Percentiles rank a stretch among this genome's conserved stretches.
Evolutionary conservation across 2,113 vertebrate genomes (phyloP).

Genomic region (Thermophis baileyi): DNA sequence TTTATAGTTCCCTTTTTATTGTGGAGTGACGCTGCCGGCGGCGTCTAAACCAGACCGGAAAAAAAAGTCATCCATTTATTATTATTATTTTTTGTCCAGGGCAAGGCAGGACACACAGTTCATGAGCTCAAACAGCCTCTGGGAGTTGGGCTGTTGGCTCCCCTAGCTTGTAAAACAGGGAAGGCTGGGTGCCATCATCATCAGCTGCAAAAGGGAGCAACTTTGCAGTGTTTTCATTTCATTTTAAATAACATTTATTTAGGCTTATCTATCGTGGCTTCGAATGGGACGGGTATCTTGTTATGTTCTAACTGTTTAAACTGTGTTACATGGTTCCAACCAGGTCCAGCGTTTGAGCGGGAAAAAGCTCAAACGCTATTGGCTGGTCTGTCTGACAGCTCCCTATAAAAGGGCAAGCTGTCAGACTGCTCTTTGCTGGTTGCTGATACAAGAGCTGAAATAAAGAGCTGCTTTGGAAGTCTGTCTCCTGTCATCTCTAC

Average conservation of each 20-base stretch:
- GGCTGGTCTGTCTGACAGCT: no score
- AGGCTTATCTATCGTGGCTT: not conserved
- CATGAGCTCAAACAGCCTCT: not conserved
- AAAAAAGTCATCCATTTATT: not conserved
- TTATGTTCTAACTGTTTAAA: no score
- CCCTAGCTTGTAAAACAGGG: not conserved
- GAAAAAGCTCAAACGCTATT: no score
- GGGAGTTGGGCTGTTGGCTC: not conserved
- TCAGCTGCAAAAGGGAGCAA: no score
- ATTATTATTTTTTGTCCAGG: not conserved
- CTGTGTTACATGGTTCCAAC: no score
- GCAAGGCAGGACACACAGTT: not conserved
- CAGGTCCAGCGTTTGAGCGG: no score
- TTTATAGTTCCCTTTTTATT: constrained; percentile 42
- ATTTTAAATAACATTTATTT: not conserved
- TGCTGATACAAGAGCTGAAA: no score
- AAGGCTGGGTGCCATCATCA: not conserved
- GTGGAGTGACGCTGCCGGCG: not conserved
- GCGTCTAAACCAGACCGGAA: not conserved
- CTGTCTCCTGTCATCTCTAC: no score
- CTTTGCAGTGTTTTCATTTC: not conserved
- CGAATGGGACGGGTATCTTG: not conserved
- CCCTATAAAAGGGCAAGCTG: no score
- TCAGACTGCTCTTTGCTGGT: no score
- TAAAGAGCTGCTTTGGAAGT: no score